Conservation (phyloP, 2,797 vertebrate species). For the Xenops minutus region DNA sequence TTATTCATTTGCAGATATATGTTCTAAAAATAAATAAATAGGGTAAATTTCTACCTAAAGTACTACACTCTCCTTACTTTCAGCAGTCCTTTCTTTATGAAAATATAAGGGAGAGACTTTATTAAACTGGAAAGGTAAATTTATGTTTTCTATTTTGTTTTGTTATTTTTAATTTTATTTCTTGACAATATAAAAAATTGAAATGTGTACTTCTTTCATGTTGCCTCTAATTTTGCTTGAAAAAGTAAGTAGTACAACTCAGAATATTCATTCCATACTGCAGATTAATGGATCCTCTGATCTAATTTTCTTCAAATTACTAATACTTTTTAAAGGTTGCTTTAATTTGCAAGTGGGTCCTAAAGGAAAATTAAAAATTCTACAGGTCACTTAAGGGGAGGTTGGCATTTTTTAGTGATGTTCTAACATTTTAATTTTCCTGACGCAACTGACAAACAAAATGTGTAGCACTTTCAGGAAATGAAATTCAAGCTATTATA, state of each 20-base stretch:
- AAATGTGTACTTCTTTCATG: not conserved
- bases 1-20: not conserved
- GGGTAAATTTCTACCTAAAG: not conserved
- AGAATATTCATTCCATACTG: not conserved
- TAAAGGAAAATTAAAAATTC: not conserved
- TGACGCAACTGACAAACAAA: not conserved
- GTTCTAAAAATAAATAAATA: not conserved
- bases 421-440: not conserved
- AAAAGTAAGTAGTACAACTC: not conserved
- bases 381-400: not conserved
- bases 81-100: not conserved
- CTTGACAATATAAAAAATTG: not conserved
- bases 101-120: not conserved
- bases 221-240: not conserved
- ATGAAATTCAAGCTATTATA: not conserved
- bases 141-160: not conserved
- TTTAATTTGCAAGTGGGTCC: not conserved
- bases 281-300: not conserved
- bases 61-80: not conserved
- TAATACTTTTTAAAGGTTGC: not conserved
- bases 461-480: not conserved
- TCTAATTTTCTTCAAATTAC: not conserved
- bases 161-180: not conserved
- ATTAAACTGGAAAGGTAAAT: not conserved
- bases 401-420: accelerated